Evolutionary conservation across 2,797 vertebrate genomes (phyloP).

Genomic region (Morelia viridis): DNA sequence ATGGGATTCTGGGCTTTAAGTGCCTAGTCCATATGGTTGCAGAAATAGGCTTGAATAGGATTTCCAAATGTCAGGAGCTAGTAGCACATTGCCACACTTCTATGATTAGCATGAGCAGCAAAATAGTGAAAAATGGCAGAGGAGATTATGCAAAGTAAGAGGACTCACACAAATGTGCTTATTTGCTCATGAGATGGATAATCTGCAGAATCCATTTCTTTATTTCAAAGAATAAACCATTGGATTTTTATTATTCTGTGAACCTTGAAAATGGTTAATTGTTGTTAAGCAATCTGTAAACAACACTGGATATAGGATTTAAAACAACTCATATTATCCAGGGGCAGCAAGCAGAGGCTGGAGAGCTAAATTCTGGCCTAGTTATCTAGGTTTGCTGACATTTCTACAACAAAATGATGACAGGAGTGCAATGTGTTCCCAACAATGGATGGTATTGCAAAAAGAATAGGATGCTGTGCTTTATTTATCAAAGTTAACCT

Average conservation of each 20-base stretch:
- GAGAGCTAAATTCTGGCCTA: conserved; percentile 10
- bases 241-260: neutral
- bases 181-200: neutral
- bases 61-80: neutral
- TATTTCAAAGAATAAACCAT: neutral
- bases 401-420: conserved; percentile 70
- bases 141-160: no score
- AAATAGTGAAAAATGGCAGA: neutral
- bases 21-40: neutral
- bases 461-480: conserved; percentile 69
- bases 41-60: neutral
- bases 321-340: neutral
- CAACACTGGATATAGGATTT: neutral
- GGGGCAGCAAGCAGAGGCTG: neutral
- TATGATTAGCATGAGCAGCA: neutral
- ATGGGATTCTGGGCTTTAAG: neutral
- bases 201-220: neutral
- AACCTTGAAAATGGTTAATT: conserved; percentile 5
- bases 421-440: conserved; percentile 59
- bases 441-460: conserved; percentile 67
- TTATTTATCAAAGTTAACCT: conserved; percentile 75
- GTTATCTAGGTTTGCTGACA: conserved; percentile 72
- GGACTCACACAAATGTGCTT: neutral
- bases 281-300: conserved; percentile 44
- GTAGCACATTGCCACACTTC: neutral